Base-by-base conservation (phyloP, 2,797 vertebrate genomes). In the Falco peregrinus region DNA sequence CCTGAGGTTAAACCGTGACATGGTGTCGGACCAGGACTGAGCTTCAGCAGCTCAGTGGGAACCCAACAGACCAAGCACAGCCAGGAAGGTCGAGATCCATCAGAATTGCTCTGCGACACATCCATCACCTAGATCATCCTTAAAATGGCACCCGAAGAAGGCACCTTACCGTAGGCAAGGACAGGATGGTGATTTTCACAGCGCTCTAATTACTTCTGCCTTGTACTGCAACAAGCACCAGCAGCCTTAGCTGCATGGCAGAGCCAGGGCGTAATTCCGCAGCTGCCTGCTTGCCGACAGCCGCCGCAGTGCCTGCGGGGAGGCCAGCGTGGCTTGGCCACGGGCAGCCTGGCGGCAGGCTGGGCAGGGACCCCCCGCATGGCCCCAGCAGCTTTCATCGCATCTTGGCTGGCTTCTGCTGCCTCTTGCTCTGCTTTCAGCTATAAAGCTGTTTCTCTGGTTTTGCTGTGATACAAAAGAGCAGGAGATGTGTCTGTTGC, bases 281-380 rank as follows among this genome's bases (percentile, higher is more conserved):
- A 73, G 50, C 59, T 28, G 59, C 69, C 39, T 37, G 41, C 81
- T 54, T 1, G 5, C 68, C 68, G 17, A 17, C 3, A 1, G 59
- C 31, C 1, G 0, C 39, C 4, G 2, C 24, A 19, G 48, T 1
- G 4, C 33, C 15, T 9, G 17, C 0, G 1, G 21, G 59, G n/a
- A 41, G 41, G 50, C n/a, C 59, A 18, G 39, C 5, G 0, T 1
- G 4, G 28, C 41, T 56, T 1, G 0, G 56, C 39, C 16, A 60
- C 14, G 20, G 60, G 48, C 9, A 20, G 26, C 33, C 45, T 3
- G 2, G 47, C 33, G 37, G 35, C 53, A 7, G 39, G 26, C 39
- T 43, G 26, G 47, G 26, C n/a, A 39, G 37, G 35, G 33, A 28
- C 43, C 16, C 16, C 13, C 16, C 20, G 47, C 2, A 3, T 2